Percentiles rank a stretch among this genome's conserved stretches.
These are phyloP conservation scores for Eurosta solidaginis DNA, from an alignment of 1,140 invertebrate species.

Conservation along the genomic window DNA sequence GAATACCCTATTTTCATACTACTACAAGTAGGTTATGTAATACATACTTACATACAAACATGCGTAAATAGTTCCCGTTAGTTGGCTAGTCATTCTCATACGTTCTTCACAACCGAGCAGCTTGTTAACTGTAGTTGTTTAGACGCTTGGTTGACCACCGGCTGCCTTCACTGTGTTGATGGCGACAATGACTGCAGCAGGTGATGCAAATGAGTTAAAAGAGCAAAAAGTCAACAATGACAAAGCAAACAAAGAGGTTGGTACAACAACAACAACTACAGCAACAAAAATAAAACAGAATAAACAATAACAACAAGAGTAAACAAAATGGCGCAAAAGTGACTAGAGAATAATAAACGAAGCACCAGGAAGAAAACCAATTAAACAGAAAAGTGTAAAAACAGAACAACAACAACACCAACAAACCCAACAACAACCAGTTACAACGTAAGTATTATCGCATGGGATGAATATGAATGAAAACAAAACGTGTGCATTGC, in stretches of 20 bases:
- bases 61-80: neutral
- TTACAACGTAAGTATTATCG: neutral
- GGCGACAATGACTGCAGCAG: neutral
- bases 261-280: neutral
- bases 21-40: no score
- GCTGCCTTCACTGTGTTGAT: neutral
- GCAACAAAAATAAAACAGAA: no score
- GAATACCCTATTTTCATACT: no score
- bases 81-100: neutral
- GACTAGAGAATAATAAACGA: neutral
- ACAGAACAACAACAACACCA: neutral
- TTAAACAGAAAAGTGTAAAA: no score
- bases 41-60: no score
- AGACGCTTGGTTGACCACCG: neutral
- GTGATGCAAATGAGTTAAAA: slow-evolving; percentile 19
- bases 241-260: neutral
- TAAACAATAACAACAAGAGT: neutral
- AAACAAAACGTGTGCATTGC: neutral
- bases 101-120: neutral
- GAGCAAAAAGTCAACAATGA: slow-evolving; percentile 21
- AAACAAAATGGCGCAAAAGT: neutral
- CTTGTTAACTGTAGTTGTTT: slow-evolving; percentile 4
- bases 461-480: slow-evolving; percentile 11
- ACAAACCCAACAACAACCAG: neutral
- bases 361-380: neutral